These are phyloP conservation scores for Xiphydria camelus DNA, from an alignment of 2,888 invertebrate species.

Conservation along the genomic window DNA sequence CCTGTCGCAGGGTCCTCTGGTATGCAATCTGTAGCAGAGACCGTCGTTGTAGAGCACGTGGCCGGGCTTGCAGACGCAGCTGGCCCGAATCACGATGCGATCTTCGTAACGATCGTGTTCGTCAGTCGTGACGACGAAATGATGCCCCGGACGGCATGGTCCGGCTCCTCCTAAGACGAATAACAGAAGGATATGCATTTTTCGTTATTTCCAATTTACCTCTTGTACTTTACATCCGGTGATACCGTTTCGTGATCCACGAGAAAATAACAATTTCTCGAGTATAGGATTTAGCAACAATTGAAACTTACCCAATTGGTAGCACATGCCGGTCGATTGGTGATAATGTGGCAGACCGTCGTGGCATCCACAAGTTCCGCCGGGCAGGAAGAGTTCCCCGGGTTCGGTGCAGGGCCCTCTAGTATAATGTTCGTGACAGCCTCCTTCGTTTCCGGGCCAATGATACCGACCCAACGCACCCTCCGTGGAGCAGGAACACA, in stretches of 20 bases:
- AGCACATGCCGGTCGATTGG: slow-evolving; percentile 70
- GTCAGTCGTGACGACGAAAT: slow-evolving; percentile 63
- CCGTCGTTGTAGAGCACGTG: slow-evolving; percentile 68
- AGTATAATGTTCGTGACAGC: slow-evolving; percentile 77
- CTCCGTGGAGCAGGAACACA: slow-evolving; percentile 66
- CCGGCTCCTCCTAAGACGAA: slow-evolving; percentile 68
- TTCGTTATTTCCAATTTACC: background rate
- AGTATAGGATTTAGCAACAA: slow-evolving; percentile 5
- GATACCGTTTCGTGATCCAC: background rate
- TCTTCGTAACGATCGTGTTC: slow-evolving; percentile 14
- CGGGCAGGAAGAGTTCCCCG: slow-evolving; percentile 78
- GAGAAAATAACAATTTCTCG: slow-evolving; percentile 7
- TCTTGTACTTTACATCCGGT: background rate
- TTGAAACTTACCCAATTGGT: slow-evolving; percentile 69
- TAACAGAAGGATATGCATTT: background rate
- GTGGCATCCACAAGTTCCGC: slow-evolving; percentile 74
- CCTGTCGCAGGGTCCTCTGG: slow-evolving; percentile 74
- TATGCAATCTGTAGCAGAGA: slow-evolving; percentile 77
- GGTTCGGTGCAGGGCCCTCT: slow-evolving; percentile 76
- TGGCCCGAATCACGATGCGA: slow-evolving; percentile 55
- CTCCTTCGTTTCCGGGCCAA: slow-evolving; percentile 65
- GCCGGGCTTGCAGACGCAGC: slow-evolving; percentile 72
- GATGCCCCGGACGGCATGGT: slow-evolving; percentile 76
- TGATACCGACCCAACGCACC: slow-evolving; percentile 63
- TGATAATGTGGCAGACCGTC: slow-evolving; percentile 75